Evolutionary conservation across 2,797 vertebrate genomes (phyloP).

Genomic region (Coreius guichenoti): DNA sequence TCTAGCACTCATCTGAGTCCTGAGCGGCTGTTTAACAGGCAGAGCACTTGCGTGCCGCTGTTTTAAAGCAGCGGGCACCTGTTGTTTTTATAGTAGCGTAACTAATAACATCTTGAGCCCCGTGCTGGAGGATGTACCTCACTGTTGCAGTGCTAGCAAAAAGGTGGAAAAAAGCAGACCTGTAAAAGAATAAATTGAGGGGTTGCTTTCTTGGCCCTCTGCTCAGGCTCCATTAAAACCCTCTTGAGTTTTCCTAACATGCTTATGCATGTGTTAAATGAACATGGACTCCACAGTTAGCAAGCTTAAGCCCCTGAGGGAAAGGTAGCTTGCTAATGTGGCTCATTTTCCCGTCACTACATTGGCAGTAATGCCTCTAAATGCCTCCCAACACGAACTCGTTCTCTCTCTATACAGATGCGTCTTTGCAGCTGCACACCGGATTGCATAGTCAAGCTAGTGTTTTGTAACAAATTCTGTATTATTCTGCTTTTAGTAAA

Average conservation of each 20-base stretch:
- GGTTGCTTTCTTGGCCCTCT: conserved; percentile 15
- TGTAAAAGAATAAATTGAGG: conserved; percentile 20
- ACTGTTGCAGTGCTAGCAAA: background rate
- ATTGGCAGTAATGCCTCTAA: conserved; percentile 45
- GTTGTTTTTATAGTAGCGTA: conserved; percentile 19
- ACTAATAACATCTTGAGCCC: conserved; percentile 12
- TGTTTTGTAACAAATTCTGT: conserved; percentile 23
- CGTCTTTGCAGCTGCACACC: background rate
- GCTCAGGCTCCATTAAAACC: conserved; percentile 40
- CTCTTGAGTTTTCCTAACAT: conserved; percentile 49
- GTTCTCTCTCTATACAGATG: background rate
- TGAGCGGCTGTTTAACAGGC: conserved; percentile 14
- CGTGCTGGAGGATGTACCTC: background rate
- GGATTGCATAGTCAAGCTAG: background rate
- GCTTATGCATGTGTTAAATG: conserved; percentile 53
- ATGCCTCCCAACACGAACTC: conserved; percentile 15
- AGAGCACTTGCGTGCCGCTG: background rate
- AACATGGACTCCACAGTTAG: conserved; percentile 46
- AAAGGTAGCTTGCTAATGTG: conserved; percentile 45
- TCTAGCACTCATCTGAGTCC: background rate
- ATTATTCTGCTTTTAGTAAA: conserved; percentile 14
- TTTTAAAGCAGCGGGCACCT: conserved; percentile 20
- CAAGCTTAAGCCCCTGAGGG: conserved; percentile 42
- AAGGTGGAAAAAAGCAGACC: background rate
- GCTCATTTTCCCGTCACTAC: conserved; percentile 49